Percentiles rank a stretch among this genome's conserved stretches.
These are phyloP conservation scores for Zaprionus bogoriensis DNA, from an alignment of 2,888 invertebrate genomes.

Conservation along the genomic window DNA sequence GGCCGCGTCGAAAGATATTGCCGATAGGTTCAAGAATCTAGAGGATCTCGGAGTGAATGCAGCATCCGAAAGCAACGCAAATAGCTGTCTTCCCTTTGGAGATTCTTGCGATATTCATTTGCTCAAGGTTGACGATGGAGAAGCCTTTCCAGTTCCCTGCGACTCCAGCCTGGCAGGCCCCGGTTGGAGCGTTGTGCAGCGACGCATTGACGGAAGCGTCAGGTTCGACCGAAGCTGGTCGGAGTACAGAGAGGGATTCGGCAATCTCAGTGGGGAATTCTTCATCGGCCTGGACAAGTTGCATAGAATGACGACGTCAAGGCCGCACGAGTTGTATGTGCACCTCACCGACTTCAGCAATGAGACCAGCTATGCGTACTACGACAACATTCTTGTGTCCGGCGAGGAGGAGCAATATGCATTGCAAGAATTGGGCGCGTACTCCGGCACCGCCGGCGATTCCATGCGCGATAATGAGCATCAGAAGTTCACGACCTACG, in stretches of 20 bases:
- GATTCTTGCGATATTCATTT: constrained; percentile 17
- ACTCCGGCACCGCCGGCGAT: constrained; percentile 87
- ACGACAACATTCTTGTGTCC: constrained; percentile 86
- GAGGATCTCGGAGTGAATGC: constrained; percentile 4
- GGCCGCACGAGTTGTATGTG: constrained; percentile 85
- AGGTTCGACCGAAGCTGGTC: constrained; percentile 87
- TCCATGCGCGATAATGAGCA: constrained; percentile 87
- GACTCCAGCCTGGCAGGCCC: constrained; percentile 25
- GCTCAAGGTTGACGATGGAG: constrained; percentile 16
- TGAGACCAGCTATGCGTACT: constrained; percentile 85
- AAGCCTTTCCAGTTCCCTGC: constrained; percentile 31
- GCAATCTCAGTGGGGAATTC: constrained; percentile 87
- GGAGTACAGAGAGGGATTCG: constrained; percentile 88
- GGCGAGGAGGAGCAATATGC: constrained; percentile 86
- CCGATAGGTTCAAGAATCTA: constrained; percentile 5
- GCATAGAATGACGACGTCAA: constrained; percentile 81
- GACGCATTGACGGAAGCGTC: constrained; percentile 86
- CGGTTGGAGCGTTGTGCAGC: constrained; percentile 88
- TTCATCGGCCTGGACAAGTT: constrained; percentile 88
- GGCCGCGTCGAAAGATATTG: constrained; percentile 9
- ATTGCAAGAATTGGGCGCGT: constrained; percentile 86
- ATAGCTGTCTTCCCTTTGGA: constrained; percentile 30
- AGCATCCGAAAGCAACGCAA: background rate
- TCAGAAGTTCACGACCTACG: constrained; percentile 87
- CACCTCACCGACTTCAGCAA: constrained; percentile 86